phyloP scores from a whole-genome alignment of 2,113 vertebrate genomes.

The Conger conger region DNA sequence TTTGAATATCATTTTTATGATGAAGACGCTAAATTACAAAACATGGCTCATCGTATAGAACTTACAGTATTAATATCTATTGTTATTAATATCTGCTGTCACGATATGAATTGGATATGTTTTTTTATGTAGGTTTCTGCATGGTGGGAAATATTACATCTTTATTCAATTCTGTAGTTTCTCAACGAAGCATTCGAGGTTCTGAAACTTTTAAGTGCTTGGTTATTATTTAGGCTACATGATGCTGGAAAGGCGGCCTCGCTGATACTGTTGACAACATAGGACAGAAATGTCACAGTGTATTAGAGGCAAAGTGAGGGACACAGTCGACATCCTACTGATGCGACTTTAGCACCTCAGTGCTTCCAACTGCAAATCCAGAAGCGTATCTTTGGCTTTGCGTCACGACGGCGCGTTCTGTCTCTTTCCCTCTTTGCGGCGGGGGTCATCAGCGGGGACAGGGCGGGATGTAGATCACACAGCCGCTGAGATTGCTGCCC shows the following conservation, averaged over 20 bases:
- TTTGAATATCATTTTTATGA: not conserved
- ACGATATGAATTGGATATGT: no score
- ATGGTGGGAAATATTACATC: not conserved
- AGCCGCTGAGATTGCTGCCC: not conserved
- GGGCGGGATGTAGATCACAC: not conserved
- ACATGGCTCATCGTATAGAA: not conserved
- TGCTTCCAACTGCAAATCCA: not conserved
- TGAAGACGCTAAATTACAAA: not conserved
- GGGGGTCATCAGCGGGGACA: not conserved
- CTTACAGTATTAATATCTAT: no score
- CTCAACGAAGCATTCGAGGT: not conserved
- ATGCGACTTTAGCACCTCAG: slow-evolving; percentile 9
- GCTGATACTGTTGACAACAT: slow-evolving; percentile 12
- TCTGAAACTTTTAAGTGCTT: not conserved
- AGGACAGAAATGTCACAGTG: slow-evolving; percentile 27
- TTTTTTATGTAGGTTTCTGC: not conserved
- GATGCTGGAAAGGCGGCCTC: not conserved
- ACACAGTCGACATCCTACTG: slow-evolving; percentile 14
- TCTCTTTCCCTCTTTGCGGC: not conserved
- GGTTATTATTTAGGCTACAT: not conserved
- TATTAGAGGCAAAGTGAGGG: slow-evolving; percentile 24
- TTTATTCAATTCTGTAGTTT: not conserved
- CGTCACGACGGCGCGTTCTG: not conserved
- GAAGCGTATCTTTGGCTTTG: not conserved
- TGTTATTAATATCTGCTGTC: not conserved